Conservation (phyloP, 1,140 invertebrate genomes). For the Orchestia grillus region DNA sequence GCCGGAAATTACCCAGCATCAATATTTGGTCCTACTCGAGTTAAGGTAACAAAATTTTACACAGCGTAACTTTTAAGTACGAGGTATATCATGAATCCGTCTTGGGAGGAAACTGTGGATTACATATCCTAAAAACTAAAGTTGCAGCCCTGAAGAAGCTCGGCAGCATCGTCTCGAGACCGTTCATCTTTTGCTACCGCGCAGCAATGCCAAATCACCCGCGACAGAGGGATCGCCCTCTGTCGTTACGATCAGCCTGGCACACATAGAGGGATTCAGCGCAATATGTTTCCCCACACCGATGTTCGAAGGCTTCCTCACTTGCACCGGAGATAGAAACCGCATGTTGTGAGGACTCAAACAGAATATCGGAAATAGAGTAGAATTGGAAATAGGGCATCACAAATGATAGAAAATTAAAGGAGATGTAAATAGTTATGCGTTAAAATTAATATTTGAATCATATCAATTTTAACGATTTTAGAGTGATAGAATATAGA, state of each 20-base stretch:
- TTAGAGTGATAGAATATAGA: too few relatives aligned
- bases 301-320: constrained; percentile 26
- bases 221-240: constrained; percentile 51
- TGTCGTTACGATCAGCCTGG: constrained; percentile 45
- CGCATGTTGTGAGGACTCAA: neutral
- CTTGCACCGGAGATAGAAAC: neutral
- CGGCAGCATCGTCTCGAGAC: neutral
- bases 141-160: neutral
- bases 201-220: constrained; percentile 42
- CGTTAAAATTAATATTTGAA: too few relatives aligned
- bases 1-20: neutral
- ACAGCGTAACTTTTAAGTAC: neutral
- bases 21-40: neutral
- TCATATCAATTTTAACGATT: too few relatives aligned
- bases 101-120: neutral
- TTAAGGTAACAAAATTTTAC: neutral
- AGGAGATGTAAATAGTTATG: too few relatives aligned
- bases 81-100: neutral
- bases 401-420: too few relatives aligned
- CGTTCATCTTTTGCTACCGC: neutral
- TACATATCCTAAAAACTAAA: neutral
- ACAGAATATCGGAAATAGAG: too few relatives aligned
- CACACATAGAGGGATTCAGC: constrained; percentile 30
- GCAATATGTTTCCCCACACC: neutral
- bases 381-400: too few relatives aligned